Evolutionary conservation across 2,888 invertebrate species (phyloP).

Genomic region (Standfussiana lucernea): DNA sequence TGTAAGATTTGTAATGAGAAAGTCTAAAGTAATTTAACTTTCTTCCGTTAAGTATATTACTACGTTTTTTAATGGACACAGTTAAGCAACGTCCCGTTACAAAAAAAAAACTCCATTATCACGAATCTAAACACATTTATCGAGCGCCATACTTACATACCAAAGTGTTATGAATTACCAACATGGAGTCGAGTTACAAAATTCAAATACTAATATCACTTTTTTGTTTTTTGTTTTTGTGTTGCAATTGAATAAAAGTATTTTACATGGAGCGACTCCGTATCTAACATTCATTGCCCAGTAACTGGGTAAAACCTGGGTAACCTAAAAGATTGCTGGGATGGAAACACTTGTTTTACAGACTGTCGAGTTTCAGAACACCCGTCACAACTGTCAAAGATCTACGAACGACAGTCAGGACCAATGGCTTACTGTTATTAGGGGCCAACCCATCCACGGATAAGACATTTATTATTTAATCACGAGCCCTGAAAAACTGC

Average conservation of each 20-base stretch:
- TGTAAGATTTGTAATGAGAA: constrained; percentile 12
- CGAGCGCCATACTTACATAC: constrained; percentile 15
- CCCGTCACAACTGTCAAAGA: neutral
- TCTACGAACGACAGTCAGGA: neutral
- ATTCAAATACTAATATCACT: constrained; percentile 64
- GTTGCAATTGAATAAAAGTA: neutral
- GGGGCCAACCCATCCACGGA: neutral
- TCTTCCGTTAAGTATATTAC: constrained; percentile 15
- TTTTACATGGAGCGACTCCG: neutral
- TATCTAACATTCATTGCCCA: neutral
- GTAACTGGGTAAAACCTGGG: neutral
- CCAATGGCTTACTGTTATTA: neutral
- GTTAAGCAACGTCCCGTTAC: constrained; percentile 13
- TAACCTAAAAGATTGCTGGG: neutral
- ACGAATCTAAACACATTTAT: constrained; percentile 58
- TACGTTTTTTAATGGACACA: constrained; percentile 10
- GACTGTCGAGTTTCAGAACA: neutral
- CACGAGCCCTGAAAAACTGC: neutral
- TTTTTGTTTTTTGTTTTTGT: no score
- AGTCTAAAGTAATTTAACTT: constrained; percentile 32
- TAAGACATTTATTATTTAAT: neutral
- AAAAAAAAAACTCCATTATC: constrained; percentile 40
- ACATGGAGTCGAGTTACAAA: constrained; percentile 52
- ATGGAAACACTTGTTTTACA: neutral
- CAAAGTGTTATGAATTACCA: constrained; percentile 48